Evolutionary conservation across 2,113 vertebrate genomes (phyloP).

Genomic region (Sminthopsis crassicaudata): DNA sequence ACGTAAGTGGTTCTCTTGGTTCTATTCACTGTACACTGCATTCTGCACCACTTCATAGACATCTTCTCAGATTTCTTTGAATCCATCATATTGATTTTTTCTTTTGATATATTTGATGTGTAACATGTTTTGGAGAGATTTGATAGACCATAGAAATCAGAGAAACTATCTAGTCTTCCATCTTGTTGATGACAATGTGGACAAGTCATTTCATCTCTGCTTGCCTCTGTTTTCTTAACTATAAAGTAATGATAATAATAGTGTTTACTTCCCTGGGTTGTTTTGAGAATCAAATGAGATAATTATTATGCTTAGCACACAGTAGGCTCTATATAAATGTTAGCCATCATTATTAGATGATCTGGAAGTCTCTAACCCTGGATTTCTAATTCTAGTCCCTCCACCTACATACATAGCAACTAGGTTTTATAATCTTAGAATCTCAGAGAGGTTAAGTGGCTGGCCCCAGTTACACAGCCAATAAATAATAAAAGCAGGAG

Average conservation of each 20-base stretch:
- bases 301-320: not conserved
- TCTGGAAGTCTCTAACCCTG: not conserved
- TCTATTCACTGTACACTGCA: not conserved
- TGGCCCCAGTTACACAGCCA: not conserved
- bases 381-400: not conserved
- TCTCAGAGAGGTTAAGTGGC: not conserved
- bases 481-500: not conserved
- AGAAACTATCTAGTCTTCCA: not conserved
- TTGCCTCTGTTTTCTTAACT: not conserved
- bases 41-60: not conserved
- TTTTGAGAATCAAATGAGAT: not conserved
- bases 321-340: not conserved
- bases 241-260: not conserved
- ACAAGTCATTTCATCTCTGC: not conserved
- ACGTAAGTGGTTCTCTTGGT: not conserved
- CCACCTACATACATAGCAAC: not conserved
- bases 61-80: not conserved
- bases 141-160: not conserved
- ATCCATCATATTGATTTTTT: not conserved
- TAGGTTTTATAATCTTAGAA: not conserved
- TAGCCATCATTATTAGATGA: not conserved
- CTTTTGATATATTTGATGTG: not conserved
- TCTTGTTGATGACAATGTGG: not conserved
- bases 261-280: not conserved
- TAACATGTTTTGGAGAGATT: not conserved